Base-by-base conservation (phyloP, 1,140 invertebrate genomes). In the Halictus rubicundus region DNA sequence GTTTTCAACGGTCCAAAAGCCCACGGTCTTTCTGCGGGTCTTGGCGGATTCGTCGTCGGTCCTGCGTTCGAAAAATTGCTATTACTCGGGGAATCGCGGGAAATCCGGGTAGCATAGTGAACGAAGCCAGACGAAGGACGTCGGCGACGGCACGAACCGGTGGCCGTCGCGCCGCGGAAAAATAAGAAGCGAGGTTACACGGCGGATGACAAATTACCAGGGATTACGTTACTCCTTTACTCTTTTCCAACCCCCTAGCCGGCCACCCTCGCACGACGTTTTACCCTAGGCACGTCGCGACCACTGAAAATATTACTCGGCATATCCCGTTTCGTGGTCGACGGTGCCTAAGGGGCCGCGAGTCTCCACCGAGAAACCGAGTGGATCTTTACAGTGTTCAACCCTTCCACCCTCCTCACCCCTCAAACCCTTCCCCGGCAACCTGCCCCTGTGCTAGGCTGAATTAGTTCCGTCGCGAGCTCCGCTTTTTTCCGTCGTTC, bases 131-230 rank as follows among this genome's bases (percentile, higher is more conserved):
- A 49, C n/a, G 32, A 70, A 12, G 70, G 10, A 64, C 32, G 32
- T 37, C 27, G 2, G 19, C 59, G 63, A 25, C 60, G 42, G 42
- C 42, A 46, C 42, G 42, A 46, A 10, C 42, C 59, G 72, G 75
- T 80, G 73, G n/a, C n/a, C n/a, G n/a, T n/a, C 87, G 79, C 82
- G 49, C 46, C 49, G 16, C 57, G 16, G 52, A 84, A 89, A 89
- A 90, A 86, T 86, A 88, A 86, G 82, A 84, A 87, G 73, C 84
- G 77, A 66, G 19, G 80, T 77, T 80, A 72, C 66, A 79, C 68
- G 79, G 46, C 27, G 84, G 81, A 89, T 90, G 88, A 90, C 88
- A 89, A 90, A 89, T 90, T 86, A 84, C 80, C 74, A 23, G 49
- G 81, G 87, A 88, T 89, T 88, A 88, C 80, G 79, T 88, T 84